phyloP scores from a whole-genome alignment of 1,140 invertebrate species.

The Drosophila paulistorum region DNA sequence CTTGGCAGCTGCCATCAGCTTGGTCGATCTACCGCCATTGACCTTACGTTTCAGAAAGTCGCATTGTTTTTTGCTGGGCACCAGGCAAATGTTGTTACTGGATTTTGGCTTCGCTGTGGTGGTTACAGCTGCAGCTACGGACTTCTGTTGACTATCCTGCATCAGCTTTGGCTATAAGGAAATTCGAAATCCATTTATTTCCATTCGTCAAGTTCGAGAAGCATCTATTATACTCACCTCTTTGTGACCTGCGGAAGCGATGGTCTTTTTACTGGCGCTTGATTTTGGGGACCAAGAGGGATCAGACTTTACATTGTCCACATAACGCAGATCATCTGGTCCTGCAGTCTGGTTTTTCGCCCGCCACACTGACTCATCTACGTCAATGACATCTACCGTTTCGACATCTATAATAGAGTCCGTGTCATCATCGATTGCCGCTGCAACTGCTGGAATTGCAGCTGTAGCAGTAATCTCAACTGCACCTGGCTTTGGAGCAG shows the following conservation, averaged over 20 bases:
- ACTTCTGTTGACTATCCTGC: not conserved
- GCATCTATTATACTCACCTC: constrained; percentile 57
- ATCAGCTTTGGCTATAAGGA: constrained; percentile 38
- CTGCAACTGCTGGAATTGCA: constrained; percentile 15
- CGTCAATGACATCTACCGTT: constrained; percentile 71
- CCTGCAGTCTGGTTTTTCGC: not conserved
- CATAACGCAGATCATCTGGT: constrained; percentile 57
- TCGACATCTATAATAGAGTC: constrained; percentile 80
- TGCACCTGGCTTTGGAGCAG: not conserved
- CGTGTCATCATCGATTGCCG: constrained; percentile 62
- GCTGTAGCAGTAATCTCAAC: not conserved
- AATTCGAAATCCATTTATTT: constrained; percentile 10
- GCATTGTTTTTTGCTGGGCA: constrained; percentile 74
- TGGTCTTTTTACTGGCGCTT: constrained; percentile 39
- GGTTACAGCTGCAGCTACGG: not conserved
- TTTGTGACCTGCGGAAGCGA: constrained; percentile 23
- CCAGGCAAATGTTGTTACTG: constrained; percentile 60
- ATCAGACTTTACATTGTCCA: constrained; percentile 73
- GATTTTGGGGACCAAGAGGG: constrained; percentile 74
- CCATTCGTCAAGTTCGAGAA: not conserved
- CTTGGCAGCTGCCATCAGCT: constrained; percentile 31
- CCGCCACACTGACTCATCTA: constrained; percentile 45
- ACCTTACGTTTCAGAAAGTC: constrained; percentile 73
- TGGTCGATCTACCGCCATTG: constrained; percentile 30
- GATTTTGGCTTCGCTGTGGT: constrained; percentile 44